Evolutionary conservation across 2,888 invertebrate genomes (phyloP).

Genomic region (Masnerella sp.): DNA sequence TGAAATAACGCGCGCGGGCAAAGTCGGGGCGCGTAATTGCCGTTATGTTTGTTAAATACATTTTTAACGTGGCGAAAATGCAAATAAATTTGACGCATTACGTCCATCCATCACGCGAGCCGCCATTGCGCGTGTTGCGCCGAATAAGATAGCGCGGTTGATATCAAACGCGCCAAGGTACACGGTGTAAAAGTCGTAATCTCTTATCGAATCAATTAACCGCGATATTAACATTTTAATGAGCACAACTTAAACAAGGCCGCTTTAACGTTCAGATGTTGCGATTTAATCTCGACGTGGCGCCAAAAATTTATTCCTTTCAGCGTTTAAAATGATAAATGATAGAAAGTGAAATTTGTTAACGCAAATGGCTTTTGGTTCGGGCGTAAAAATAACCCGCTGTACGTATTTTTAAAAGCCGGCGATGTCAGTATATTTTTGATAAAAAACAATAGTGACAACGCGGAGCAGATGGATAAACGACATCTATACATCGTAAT

Average conservation of each 20-base stretch:
- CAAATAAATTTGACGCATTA: conserved; percentile 41
- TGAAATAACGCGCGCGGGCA: background rate
- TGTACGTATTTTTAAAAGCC: conserved; percentile 3
- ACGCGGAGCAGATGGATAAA: conserved; percentile 35
- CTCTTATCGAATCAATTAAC: conserved; percentile 46
- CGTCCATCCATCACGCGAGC: conserved; percentile 33
- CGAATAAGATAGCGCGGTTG: conserved; percentile 35
- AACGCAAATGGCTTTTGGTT: conserved; percentile 6
- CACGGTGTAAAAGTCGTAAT: conserved; percentile 42
- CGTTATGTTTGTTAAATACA: conserved; percentile 1
- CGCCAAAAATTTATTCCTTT: background rate
- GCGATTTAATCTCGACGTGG: background rate
- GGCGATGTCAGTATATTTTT: conserved; percentile 27
- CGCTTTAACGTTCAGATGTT: too few relatives aligned
- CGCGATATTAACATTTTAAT: conserved; percentile 32
- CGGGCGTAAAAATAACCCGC: conserved; percentile 5
- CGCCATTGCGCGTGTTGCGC: conserved; percentile 27
- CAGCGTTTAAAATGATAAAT: conserved; percentile 13
- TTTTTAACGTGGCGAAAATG: too few relatives aligned
- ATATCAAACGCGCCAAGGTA: conserved; percentile 29
- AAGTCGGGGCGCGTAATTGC: background rate
- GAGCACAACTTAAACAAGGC: conserved; percentile 4
- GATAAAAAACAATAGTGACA: conserved; percentile 30
- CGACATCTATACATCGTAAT: conserved; percentile 49
- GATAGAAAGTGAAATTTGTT: conserved; percentile 8